Evolutionary conservation across 2,113 vertebrate genomes (phyloP), one percentile per base, ranked within the genome.

Genomic region (Trinectes maculatus): DNA sequence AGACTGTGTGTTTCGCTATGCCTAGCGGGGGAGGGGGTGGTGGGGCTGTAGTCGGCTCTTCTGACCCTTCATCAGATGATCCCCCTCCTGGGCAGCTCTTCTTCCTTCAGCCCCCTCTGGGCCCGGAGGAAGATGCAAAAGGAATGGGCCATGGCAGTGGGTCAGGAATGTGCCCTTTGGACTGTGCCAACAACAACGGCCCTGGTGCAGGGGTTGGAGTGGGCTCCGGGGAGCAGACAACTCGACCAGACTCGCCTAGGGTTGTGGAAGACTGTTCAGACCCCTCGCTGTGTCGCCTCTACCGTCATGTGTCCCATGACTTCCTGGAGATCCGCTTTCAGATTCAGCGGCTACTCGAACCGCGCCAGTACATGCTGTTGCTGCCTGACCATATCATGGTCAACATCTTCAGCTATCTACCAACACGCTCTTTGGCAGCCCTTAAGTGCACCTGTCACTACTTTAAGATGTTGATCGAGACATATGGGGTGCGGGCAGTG

Each of bases 311-410:
- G 24, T 99, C 97, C 0, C 97, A 98, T 0, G 96, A 98, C 47
- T 99, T 99, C 67, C 76, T 98, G 75, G 97, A 99, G 82, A 99
- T 98, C 84, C 95, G 97, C 1, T 99, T 98, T 80, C 95, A 98
- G 86, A 98, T 98, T 77, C 96, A 98, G 81, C 92, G 96, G 0
- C 89, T 99, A 55, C 92, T 99, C 29, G 96, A 98, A 64, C 97
- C 97, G 0, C 92, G 96, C 0, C 96, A 96, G 88, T 98, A 98
- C 85, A 95, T 99, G 94, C 89, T 98, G 15, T 92, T 94, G 40
- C 91, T 99, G n/a, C 97, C 97, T 0, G 96, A 98, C 83, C 97
- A 99, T 36, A 94, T 98, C 54, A 94, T 96, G 91, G 95, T 98
- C 72, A 95, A 95, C 85, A 96, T 99, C 86, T 98, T 98, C 85